Base-by-base conservation (phyloP, 2,113 vertebrate species). In the Podarcis cretensis region DNA sequence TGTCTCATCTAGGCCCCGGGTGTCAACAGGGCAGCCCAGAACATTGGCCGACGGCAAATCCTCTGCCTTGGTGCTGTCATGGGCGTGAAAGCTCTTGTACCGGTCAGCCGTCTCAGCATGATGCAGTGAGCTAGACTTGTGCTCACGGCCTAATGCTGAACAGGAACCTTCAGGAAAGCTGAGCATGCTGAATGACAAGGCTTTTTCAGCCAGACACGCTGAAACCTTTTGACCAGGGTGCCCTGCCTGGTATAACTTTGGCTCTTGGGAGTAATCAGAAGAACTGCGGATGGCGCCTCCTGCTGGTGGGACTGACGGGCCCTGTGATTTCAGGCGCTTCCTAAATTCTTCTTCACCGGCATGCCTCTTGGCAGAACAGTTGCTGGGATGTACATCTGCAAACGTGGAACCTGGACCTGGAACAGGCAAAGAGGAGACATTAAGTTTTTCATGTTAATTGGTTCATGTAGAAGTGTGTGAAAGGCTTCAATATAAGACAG, bases 251-350 rank as follows among this genome's bases (percentile, higher is more conserved):
- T 96, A 97, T 95, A 97, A 97, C 87, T 97, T 97, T 94, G 97
- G 96, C 96, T 97, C 97, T 94, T 96, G 97, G 95, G 96, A 95
- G 96, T 96, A 97, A 96, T 97, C 97, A 83, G 97, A 96, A 83
- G 97, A 97, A 96, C 96, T 96, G 10, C 94, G 96, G 87, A 97
- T 94, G 95, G 96, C 94, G 95, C 97, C 96, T 84, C 81, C 87
- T 5, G 76, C 35, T 95, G 96, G 96, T 18, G 96, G 97, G 91
- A 96, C 96, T 94, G 96, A 96, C 94, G 96, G 96, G 94, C 96
- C 97, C 95, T 97, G 97, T 94, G 97, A 96, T 96, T 97, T 97
- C 96, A 97, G 97, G 93, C 97, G 97, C 96, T 97, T 97, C 97
- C 97, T 97, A 95, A 94, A 93, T 95, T 97, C 96, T 95, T 97